Conservation (phyloP, 2,797 vertebrate genomes). For the Channa striata region DNA sequence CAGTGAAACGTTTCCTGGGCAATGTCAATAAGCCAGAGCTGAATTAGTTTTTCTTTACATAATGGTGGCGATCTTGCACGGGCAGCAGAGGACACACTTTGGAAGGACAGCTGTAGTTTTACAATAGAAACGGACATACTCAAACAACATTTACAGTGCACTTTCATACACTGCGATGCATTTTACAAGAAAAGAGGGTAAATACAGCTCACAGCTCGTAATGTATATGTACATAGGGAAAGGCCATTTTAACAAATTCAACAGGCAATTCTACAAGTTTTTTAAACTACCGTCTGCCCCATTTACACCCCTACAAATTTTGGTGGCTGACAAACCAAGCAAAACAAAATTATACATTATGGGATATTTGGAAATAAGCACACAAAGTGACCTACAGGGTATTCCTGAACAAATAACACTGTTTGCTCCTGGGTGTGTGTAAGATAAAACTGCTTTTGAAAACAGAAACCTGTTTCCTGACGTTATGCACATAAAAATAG, state of each 20-base stretch:
- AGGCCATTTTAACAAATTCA: constrained; percentile 26
- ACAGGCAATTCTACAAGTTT: constrained; percentile 16
- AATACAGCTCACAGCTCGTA: constrained; percentile 6
- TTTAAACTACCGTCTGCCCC: constrained; percentile 1
- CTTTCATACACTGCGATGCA: background rate
- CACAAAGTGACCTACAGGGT: constrained; percentile 14
- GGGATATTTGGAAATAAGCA: constrained; percentile 66
- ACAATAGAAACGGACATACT: constrained; percentile 12
- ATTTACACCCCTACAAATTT: background rate
- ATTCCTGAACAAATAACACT: constrained; percentile 59
- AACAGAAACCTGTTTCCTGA: constrained; percentile 21
- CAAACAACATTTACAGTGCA: constrained; percentile 7
- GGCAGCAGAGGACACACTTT: constrained; percentile 30
- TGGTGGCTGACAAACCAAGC: background rate
- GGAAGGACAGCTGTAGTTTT: constrained; percentile 17
- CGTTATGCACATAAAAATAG: background rate
- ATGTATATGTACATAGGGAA: constrained; percentile 3
- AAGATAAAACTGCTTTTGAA: constrained; percentile 50
- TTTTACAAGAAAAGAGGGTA: background rate
- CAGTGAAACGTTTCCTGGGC: constrained; percentile 43
- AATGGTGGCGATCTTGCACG: constrained; percentile 33
- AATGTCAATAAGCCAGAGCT: constrained; percentile 62
- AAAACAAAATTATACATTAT: constrained; percentile 37
- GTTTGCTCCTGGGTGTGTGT: constrained; percentile 24
- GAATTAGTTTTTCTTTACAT: constrained; percentile 62